Percentiles rank a stretch among this genome's conserved stretches.
phyloP scores from a whole-genome alignment of 2,113 vertebrate species.

The Vicugna pacos region DNA sequence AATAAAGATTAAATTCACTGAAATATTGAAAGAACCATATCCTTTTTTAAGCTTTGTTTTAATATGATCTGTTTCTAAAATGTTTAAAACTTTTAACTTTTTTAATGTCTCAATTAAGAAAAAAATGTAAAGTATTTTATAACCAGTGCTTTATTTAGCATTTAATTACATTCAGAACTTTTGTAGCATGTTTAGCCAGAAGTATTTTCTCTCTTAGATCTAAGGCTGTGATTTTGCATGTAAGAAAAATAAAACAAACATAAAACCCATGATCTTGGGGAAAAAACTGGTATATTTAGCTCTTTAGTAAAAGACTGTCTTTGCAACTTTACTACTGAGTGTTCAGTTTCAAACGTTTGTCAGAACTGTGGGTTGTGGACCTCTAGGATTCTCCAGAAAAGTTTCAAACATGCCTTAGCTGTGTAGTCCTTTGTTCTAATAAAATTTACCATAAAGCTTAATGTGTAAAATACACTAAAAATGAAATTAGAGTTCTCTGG shows the following conservation, averaged over 20 bases:
- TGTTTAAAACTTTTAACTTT: constrained; percentile 61
- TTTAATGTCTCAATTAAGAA: constrained; percentile 57
- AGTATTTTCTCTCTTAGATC: constrained; percentile 75
- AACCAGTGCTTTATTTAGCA: constrained; percentile 78
- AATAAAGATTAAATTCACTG: constrained; percentile 64
- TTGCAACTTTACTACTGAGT: not conserved
- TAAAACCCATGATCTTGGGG: not conserved
- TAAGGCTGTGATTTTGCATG: not conserved
- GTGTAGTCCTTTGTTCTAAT: not conserved
- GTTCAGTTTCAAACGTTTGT: not conserved
- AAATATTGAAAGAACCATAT: constrained; percentile 80
- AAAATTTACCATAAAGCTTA: constrained; percentile 31
- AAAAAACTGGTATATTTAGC: not conserved
- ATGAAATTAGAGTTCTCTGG: not conserved
- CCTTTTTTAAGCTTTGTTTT: constrained; percentile 78
- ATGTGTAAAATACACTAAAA: not conserved
- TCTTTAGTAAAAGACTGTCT: not conserved
- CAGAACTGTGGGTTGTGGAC: not conserved
- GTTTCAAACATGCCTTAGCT: not conserved
- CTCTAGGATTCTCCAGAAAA: not conserved
- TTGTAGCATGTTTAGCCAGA: constrained; percentile 49
- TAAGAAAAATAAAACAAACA: not conserved
- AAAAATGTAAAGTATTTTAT: constrained; percentile 72
- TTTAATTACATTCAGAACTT: constrained; percentile 75
- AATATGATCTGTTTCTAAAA: constrained; percentile 70